These are phyloP conservation scores for Trichoplusia ni DNA, from an alignment of 1,140 invertebrate genomes.

Conservation along the genomic window DNA sequence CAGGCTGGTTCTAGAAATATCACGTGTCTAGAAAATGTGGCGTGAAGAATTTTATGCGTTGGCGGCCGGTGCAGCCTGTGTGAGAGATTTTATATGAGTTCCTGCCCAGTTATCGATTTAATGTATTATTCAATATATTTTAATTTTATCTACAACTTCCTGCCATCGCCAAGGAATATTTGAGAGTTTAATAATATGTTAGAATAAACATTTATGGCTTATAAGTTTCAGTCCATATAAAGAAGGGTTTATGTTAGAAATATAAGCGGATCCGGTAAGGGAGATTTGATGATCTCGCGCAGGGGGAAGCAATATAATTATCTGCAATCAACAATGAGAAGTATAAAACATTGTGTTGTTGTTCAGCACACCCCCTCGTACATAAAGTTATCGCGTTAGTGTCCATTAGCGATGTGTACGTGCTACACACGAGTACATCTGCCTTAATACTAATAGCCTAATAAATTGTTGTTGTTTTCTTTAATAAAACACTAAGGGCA, in stretches of 20 bases:
- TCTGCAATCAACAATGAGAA: constrained; percentile 27
- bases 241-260: too few species aligned
- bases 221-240: too few species aligned
- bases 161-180: too few species aligned
- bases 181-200: too few species aligned
- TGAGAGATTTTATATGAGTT: constrained; percentile 20
- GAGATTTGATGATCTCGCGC: constrained; percentile 7
- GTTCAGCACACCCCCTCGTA: constrained; percentile 7
- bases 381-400: constrained; percentile 43
- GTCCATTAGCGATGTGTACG: constrained; percentile 48
- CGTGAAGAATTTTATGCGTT: constrained; percentile 18
- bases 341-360: constrained; percentile 27
- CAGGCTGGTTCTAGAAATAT: constrained; percentile 29
- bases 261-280: too few species aligned
- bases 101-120: constrained; percentile 6
- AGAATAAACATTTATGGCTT: too few species aligned
- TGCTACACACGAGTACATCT: constrained; percentile 43
- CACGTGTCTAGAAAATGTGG: constrained; percentile 18
- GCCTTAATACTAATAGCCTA: constrained; percentile 32
- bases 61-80: neutral
- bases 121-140: neutral
- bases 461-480: constrained; percentile 29
- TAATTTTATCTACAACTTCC: constrained; percentile 35
- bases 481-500: neutral
- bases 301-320: constrained; percentile 34